A percentile compares a stretch with the other conserved stretches of the same genome.
Evolutionary conservation across 2,797 vertebrate genomes (phyloP).

Genomic region (Jordanella pulchra): DNA sequence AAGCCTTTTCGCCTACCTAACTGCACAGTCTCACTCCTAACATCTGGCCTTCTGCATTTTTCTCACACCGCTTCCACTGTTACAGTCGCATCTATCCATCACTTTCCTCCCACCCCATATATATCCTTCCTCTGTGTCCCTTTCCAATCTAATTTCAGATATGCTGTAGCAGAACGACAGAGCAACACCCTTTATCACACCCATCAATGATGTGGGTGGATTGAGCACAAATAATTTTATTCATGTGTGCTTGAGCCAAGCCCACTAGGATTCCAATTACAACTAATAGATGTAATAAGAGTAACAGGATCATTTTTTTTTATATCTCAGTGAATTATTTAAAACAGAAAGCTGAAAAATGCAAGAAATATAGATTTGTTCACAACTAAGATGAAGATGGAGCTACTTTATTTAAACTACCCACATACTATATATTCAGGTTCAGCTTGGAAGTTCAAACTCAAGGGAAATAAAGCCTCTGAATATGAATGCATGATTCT

Average conservation of each 20-base stretch:
- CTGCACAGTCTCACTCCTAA: constrained; percentile 44
- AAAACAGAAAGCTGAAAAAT: constrained; percentile 52
- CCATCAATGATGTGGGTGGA: constrained; percentile 79
- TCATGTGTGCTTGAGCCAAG: constrained; percentile 65
- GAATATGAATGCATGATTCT: neutral
- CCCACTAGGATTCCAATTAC: constrained; percentile 69
- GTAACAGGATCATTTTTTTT: constrained; percentile 72
- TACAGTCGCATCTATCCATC: constrained; percentile 70
- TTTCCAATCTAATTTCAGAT: constrained; percentile 81
- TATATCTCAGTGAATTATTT: constrained; percentile 61
- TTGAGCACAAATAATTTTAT: constrained; percentile 74
- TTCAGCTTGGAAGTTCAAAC: neutral
- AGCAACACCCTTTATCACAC: constrained; percentile 74
- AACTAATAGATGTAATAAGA: constrained; percentile 73
- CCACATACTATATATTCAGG: constrained; percentile 21
- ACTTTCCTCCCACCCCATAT: constrained; percentile 75
- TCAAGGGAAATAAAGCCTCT: neutral
- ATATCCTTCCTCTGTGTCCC: constrained; percentile 65
- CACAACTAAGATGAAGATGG: constrained; percentile 43
- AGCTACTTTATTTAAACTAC: constrained; percentile 42
- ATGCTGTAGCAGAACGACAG: constrained; percentile 74
- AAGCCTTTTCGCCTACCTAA: constrained; percentile 30
- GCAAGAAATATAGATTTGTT: constrained; percentile 42
- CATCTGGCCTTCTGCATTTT: constrained; percentile 50
- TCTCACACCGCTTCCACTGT: constrained; percentile 67